A percentile compares a stretch with the other conserved stretches of the same genome.
Conservation (phyloP, 1,140 invertebrate genomes). For the Catajapyx aquilonaris region DNA sequence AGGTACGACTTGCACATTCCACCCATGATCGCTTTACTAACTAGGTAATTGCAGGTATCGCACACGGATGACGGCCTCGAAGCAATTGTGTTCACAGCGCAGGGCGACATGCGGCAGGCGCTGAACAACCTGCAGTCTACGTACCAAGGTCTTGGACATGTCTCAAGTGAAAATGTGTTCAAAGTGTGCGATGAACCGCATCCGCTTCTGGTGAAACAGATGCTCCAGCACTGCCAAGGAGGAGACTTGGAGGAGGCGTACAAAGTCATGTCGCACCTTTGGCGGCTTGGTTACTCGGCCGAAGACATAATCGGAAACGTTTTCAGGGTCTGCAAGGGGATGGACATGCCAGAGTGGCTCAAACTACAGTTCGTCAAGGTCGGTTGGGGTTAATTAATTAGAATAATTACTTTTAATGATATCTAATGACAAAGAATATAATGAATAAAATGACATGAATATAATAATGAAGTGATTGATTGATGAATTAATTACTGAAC, state of each 20-base stretch:
- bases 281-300: constrained; percentile 81
- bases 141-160: constrained; percentile 75
- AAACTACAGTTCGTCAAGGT: constrained; percentile 76
- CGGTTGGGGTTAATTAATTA: too few species aligned
- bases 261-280: constrained; percentile 63
- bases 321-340: constrained; percentile 77
- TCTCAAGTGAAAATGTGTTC: constrained; percentile 92
- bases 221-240: constrained; percentile 65
- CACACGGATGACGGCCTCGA: constrained; percentile 87
- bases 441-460: too few species aligned
- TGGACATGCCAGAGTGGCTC: constrained; percentile 54
- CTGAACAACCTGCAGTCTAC: constrained; percentile 98
- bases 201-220: constrained; percentile 76
- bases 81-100: constrained; percentile 92
- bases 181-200: constrained; percentile 99
- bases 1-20: constrained; percentile 27
- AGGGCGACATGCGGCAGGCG: constrained; percentile 94
- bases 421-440: neutral
- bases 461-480: too few species aligned
- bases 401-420: neutral
- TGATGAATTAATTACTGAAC: too few species aligned
- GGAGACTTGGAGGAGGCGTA: constrained; percentile 74
- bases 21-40: neutral
- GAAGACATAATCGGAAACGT: constrained; percentile 93
- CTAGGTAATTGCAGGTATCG: constrained; percentile 32